Evolutionary conservation across 1,140 invertebrate species (phyloP).

Genomic region (Gerris buenoi): DNA sequence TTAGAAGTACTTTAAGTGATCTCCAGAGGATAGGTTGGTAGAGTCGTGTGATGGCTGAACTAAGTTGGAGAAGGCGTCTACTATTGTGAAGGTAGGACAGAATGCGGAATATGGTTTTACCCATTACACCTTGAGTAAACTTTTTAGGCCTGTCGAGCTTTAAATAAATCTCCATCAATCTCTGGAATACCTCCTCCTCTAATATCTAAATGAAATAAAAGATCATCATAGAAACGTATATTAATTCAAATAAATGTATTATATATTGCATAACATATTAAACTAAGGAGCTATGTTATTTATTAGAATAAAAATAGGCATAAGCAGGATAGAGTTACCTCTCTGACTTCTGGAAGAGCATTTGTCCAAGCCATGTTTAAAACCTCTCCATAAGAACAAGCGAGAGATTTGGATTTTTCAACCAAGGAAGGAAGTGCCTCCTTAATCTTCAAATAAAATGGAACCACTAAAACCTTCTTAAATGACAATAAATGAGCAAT

Average conservation of each 20-base stretch:
- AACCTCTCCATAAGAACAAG: neutral
- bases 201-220: too few relatives aligned
- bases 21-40: slow-evolving; percentile 21
- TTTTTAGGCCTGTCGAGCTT: neutral
- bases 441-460: neutral
- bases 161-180: neutral
- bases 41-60: slow-evolving; percentile 17
- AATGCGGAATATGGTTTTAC: slow-evolving; percentile 15
- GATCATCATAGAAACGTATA: too few relatives aligned
- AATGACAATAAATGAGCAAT: neutral
- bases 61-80: slow-evolving; percentile 14
- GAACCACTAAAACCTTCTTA: neutral
- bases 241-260: too few relatives aligned
- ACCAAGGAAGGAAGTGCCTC: neutral
- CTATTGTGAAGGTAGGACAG: slow-evolving; percentile 14
- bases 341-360: neutral
- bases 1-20: slow-evolving; percentile 16
- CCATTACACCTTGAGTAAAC: neutral
- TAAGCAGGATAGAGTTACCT: too few relatives aligned
- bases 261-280: too few relatives aligned
- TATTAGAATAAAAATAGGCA: too few relatives aligned
- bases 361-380: neutral
- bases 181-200: neutral
- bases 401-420: neutral
- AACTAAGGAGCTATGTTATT: too few relatives aligned